Conservation (phyloP, 2,113 vertebrate species). For the Chaetodon trifascialis region DNA sequence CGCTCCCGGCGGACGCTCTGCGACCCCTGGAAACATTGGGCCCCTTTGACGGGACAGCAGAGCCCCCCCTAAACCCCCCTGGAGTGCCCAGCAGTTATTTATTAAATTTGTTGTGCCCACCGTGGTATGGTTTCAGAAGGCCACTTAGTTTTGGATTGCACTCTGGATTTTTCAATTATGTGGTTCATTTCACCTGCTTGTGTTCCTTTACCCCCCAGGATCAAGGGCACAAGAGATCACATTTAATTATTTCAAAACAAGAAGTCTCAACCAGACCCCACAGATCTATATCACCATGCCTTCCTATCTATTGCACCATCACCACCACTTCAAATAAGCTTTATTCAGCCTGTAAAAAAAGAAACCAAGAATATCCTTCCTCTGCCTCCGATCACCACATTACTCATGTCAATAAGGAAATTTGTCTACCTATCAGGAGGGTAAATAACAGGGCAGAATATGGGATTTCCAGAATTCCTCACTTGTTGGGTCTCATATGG, state of each 20-base stretch:
- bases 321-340: slow-evolving; percentile 51
- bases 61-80: slow-evolving; percentile 60
- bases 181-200: slow-evolving; percentile 87
- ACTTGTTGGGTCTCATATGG: slow-evolving; percentile 79
- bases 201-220: slow-evolving; percentile 83
- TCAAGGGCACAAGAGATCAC: slow-evolving; percentile 83
- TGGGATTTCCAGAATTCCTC: slow-evolving; percentile 80
- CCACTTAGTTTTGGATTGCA: slow-evolving; percentile 87
- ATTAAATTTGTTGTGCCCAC: slow-evolving; percentile 87
- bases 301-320: slow-evolving; percentile 64
- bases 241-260: slow-evolving; percentile 87
- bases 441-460: slow-evolving; percentile 81
- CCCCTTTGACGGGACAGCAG: slow-evolving; percentile 80
- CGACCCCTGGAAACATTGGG: slow-evolving; percentile 84
- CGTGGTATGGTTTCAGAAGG: slow-evolving; percentile 83
- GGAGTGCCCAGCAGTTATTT: slow-evolving; percentile 85
- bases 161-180: slow-evolving; percentile 89
- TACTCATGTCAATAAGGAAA: slow-evolving; percentile 82
- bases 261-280: slow-evolving; percentile 63
- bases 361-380: slow-evolving; percentile 55
- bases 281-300: slow-evolving; percentile 65
- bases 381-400: slow-evolving; percentile 58
- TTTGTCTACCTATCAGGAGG: slow-evolving; percentile 82
- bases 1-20: slow-evolving; percentile 75
- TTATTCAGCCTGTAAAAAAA: slow-evolving; percentile 52